A percentile compares a stretch with the other conserved stretches of the same genome.
Conservation (phyloP, 2,797 vertebrate genomes). For the Oreochromis mossambicus region DNA sequence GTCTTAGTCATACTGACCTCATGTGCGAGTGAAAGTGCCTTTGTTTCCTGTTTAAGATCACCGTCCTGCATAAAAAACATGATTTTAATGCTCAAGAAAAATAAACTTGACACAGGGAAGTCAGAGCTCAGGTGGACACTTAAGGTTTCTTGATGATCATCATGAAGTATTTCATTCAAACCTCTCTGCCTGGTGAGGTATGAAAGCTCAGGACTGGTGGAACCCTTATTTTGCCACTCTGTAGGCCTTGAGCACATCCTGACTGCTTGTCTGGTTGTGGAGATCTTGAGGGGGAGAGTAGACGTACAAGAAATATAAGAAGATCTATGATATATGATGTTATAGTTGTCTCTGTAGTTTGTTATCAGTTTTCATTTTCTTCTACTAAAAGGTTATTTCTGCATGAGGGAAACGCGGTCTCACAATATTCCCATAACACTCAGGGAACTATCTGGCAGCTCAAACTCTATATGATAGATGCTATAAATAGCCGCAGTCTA, state of each 20-base stretch:
- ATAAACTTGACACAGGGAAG: not conserved
- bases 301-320: not conserved
- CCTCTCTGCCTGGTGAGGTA: not conserved
- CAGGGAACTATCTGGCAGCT: not conserved
- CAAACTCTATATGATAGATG: not conserved
- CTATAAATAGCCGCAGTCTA: not conserved
- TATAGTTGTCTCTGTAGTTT: not conserved
- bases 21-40: not conserved
- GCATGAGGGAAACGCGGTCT: not conserved
- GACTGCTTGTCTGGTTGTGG: not conserved
- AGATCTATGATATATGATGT: not conserved
- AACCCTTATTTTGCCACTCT: not conserved
- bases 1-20: not conserved
- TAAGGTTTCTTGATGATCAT: not conserved
- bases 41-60: not conserved
- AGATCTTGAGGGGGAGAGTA: not conserved
- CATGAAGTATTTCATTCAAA: not conserved
- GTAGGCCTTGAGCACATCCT: fast-evolving
- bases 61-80: not conserved
- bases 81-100: not conserved
- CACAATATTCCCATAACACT: not conserved
- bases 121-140: not conserved
- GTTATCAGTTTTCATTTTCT: not conserved
- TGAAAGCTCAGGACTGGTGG: not conserved
- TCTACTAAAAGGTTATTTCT: not conserved